A percentile compares a stretch with the other conserved stretches of the same genome.
phyloP scores from a whole-genome alignment of 2,113 vertebrate species.

The Guaruba guarouba region DNA sequence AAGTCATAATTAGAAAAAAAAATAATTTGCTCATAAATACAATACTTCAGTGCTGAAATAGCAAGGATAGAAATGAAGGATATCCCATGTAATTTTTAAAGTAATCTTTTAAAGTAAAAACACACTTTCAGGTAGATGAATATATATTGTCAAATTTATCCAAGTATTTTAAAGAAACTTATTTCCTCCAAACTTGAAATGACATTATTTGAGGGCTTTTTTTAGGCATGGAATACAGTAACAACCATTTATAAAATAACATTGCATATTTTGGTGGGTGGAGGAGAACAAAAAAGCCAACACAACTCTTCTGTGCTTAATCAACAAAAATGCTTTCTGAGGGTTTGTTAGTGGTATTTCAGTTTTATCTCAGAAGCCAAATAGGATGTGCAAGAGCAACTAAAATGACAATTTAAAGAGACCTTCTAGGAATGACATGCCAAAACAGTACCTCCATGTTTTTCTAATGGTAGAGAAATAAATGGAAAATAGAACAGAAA shows the following conservation, averaged over 20 bases:
- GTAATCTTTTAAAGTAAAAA: neutral
- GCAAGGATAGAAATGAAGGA: neutral
- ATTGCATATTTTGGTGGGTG: neutral
- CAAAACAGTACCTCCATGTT: neutral
- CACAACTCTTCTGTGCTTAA: neutral
- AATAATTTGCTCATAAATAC: neutral
- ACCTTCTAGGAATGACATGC: neutral
- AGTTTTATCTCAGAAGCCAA: neutral
- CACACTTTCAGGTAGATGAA: neutral
- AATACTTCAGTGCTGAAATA: neutral
- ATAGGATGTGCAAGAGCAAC: neutral
- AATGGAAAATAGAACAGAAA: neutral
- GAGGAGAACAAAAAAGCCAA: neutral
- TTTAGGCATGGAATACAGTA: neutral
- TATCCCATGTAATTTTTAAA: neutral
- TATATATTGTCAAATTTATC: neutral
- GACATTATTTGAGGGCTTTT: neutral
- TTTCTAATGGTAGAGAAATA: neutral
- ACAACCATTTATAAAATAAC: neutral
- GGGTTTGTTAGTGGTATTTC: neutral
- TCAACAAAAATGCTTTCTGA: neutral
- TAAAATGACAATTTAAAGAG: neutral
- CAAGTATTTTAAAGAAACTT: neutral
- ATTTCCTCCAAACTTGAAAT: neutral
- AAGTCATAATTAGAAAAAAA: neutral